These are phyloP conservation scores for Tragelaphus buxtoni DNA, from an alignment of 2,113 vertebrate species.

Conservation along the genomic window DNA sequence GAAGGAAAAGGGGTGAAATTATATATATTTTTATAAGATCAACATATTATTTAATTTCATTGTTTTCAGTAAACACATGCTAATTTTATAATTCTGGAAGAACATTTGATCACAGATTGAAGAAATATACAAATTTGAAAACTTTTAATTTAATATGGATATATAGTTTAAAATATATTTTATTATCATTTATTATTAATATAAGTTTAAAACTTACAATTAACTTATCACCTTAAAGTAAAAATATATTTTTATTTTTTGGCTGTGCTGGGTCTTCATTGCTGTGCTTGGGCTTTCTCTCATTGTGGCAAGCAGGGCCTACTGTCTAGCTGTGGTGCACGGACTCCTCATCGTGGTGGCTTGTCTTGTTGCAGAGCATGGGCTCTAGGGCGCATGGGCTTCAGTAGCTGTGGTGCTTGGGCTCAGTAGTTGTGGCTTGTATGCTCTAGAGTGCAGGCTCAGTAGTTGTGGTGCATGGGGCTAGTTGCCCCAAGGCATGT, in stretches of 20 bases:
- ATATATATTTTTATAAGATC: neutral
- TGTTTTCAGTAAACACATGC: neutral
- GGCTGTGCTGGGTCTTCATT: neutral
- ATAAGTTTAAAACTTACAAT: neutral
- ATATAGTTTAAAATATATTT: neutral
- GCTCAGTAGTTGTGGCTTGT: neutral
- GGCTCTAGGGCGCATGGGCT: neutral
- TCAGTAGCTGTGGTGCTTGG: neutral
- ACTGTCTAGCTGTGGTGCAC: neutral
- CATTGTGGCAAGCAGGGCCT: neutral
- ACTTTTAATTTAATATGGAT: neutral
- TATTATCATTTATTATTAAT: neutral
- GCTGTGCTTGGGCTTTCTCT: neutral
- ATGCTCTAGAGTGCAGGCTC: neutral
- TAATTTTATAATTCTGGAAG: conserved; percentile 10
- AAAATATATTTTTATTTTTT: neutral
- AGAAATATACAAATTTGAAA: conserved; percentile 14
- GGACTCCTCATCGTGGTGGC: neutral
- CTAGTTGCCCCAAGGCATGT: neutral
- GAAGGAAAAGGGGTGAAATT: neutral
- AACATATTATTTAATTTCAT: neutral
- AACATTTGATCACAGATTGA: neutral
- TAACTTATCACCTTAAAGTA: neutral
- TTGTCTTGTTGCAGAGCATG: neutral
- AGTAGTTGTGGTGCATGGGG: neutral